Base-by-base conservation (phyloP, 2,888 invertebrate genomes). In the Melinopterus prodromus region DNA sequence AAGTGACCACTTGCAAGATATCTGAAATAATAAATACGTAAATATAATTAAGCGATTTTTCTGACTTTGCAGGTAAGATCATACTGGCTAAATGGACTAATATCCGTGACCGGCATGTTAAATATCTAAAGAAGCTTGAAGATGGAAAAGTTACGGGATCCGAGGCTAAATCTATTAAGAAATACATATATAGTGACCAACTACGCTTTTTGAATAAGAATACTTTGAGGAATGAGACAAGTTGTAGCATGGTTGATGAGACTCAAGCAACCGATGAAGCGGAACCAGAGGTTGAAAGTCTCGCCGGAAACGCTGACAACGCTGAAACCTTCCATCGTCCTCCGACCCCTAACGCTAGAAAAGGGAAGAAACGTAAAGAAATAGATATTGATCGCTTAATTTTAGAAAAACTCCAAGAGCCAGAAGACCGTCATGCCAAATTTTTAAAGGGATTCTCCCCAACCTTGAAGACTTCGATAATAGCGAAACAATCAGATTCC, bases 61-160 rank as follows among this genome's bases (percentile, higher is more conserved):
- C 38, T 38, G 38, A 38, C 38, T 38, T 38, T 38, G n/a, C 38
- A 38, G 38, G 38, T 38, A 38, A 38, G n/a, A n/a, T n/a, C n/a
- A n/a, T n/a, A n/a, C n/a, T 38, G 38, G 38, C 38, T 38, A 38
- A 38, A 38, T 38, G 38, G 38, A 38, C 38, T 38, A 38, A 38
- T 38, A 38, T 38, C 38, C 38, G 38, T 38, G 38, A 38, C 38
- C 38, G 38, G 71, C 16, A 71, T 71, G 16, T 71, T 71, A 16
- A 71, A 71, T 71, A 71, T 16, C 12, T 71, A 71, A 71, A 71
- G 71, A 71, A 71, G 16, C 71, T 71, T 71, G 71, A 71, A 71
- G 71, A 71, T 16, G 71, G 71, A 71, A 71, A 71, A 16, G 71
- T 15, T 16, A 71, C 71, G 15, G 71, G 71, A 71, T 71, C 71